Base-by-base conservation (phyloP, 2,888 invertebrate species). In the Galeruca laticollis region DNA sequence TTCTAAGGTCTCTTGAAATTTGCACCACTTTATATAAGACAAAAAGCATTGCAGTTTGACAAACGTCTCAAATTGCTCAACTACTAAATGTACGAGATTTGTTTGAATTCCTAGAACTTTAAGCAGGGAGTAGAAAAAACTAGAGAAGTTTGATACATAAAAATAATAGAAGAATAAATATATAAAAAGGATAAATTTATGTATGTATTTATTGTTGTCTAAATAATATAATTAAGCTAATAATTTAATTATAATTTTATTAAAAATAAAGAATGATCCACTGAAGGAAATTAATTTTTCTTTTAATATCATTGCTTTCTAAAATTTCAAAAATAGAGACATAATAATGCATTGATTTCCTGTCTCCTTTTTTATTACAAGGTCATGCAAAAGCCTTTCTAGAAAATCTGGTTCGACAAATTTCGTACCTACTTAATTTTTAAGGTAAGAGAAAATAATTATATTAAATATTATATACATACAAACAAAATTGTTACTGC, bases 31-130 rank as follows among this genome's bases (percentile, higher is more conserved):
- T 21, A 13, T 52, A 11, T 26, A 4, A 26, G 64, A 59, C 18
- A 73, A 70, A 65, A 75, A 73, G 69, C 64, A 6, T 62, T 67
- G 66, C 69, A 52, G 13, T 26, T 56, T 37, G 15, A 61, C 43
- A 54, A 52, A 47, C 31, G 47, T 33, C 61, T 66, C 35, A 52
- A 60, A 49, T 49, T 61, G 18, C 62, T 26, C 13, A 37, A 9
- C 37, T 9, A 37, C 37, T 37, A 10, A 11, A 37, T 2, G 9
- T 37, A 37, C 37, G 13, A 9, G 37, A 37, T 37, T 37, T 37
- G 37, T 37, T 37, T 9, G 13, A 37, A 37, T 37, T 37, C 10
- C 37, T 13, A 37, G 26, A 26, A n/a, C n/a, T n/a, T n/a, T n/a
- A n/a, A n/a, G n/a, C 1, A 26, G 4, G 26, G 26, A 26, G 6